These are phyloP conservation scores for Hemithea aestivaria DNA, from an alignment of 2,888 invertebrate species.

Conservation along the genomic window DNA sequence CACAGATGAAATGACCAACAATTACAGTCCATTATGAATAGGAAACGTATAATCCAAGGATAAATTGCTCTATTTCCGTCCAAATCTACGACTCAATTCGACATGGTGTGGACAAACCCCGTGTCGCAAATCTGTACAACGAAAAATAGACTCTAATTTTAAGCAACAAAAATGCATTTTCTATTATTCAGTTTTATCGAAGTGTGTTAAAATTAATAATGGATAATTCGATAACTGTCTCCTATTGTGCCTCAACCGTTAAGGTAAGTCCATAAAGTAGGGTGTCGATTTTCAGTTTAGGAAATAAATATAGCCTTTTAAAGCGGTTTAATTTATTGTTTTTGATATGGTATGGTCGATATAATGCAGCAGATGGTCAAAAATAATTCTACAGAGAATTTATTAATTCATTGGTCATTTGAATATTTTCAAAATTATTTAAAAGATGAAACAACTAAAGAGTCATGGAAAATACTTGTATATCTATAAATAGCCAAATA, in stretches of 20 bases:
- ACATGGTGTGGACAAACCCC: constrained; percentile 21
- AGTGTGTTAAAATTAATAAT: constrained; percentile 16
- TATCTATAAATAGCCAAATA: no score
- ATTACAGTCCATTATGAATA: constrained; percentile 25
- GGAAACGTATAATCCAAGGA: constrained; percentile 44
- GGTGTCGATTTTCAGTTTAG: constrained; percentile 7
- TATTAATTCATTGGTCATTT: constrained; percentile 20
- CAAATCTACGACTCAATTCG: constrained; percentile 47
- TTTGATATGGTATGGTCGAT: background rate
- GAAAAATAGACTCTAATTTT: constrained; percentile 8
- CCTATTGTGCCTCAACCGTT: constrained; percentile 15
- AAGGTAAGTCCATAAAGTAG: constrained; percentile 11
- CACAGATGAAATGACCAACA: constrained; percentile 25
- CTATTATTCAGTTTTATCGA: background rate
- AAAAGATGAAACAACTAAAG: no score
- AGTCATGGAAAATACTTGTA: no score
- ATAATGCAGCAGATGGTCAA: background rate
- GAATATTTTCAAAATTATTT: no score
- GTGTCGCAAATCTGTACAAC: constrained; percentile 1
- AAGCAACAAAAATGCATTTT: constrained; percentile 2
- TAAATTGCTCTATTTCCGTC: constrained; percentile 72
- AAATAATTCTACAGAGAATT: background rate
- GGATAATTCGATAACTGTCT: constrained; percentile 24
- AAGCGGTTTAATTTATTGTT: background rate
- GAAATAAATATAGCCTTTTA: no score